Percentiles rank a stretch among this genome's conserved stretches.
These are phyloP conservation scores for Cerastis leucographa DNA, from an alignment of 2,888 invertebrate genomes.

Conservation along the genomic window DNA sequence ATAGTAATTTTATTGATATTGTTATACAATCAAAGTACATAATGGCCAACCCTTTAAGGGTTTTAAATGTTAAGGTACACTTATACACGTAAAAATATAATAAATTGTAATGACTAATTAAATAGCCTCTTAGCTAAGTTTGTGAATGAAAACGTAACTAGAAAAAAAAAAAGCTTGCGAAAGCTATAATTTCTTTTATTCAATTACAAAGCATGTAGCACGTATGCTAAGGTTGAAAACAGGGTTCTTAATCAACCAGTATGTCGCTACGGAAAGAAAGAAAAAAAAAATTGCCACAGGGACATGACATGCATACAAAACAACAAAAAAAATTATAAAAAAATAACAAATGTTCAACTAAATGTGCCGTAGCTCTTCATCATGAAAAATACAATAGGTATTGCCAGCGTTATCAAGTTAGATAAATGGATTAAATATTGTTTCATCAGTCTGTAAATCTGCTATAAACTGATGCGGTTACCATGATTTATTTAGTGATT, in stretches of 20 bases:
- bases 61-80: slow-evolving; percentile 12
- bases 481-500: neutral
- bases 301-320: too few relatives aligned
- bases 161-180: neutral
- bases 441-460: neutral
- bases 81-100: slow-evolving; percentile 26
- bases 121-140: slow-evolving; percentile 60
- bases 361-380: neutral
- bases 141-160: neutral
- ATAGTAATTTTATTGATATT: slow-evolving; percentile 3
- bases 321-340: too few relatives aligned
- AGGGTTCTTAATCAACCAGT: neutral
- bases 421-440: neutral
- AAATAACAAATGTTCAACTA: neutral
- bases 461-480: neutral
- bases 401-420: neutral
- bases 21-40: slow-evolving; percentile 3
- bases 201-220: neutral
- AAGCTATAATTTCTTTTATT: neutral
- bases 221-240: neutral
- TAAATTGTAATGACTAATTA: slow-evolving; percentile 45
- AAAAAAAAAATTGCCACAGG: too few relatives aligned
- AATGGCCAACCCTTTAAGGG: slow-evolving; percentile 3
- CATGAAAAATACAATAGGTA: neutral
- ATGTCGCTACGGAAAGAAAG: too few relatives aligned